phyloP scores from a whole-genome alignment of 2,797 vertebrate genomes.

The Novumbra hubbsi region DNA sequence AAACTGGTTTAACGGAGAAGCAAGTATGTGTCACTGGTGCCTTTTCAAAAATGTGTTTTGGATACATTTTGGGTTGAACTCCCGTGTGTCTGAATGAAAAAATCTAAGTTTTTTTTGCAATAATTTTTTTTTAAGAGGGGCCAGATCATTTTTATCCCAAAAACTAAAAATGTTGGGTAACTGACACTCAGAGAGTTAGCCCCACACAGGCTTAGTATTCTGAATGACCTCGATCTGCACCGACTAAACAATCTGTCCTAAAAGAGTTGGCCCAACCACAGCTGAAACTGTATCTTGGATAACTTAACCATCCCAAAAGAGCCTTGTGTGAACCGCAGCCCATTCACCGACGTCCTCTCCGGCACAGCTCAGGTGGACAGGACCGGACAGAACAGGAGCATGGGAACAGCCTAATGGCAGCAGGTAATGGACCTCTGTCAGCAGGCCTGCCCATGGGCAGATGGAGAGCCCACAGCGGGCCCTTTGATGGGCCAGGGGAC shows the following conservation, averaged over 20 bases:
- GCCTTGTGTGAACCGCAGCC: neutral
- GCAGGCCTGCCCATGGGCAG: conserved; percentile 3
- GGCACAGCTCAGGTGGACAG: conserved; percentile 5
- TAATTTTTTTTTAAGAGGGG: neutral
- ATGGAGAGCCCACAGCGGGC: conserved; percentile 45
- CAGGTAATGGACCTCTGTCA: conserved; percentile 4
- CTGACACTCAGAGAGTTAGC: neutral
- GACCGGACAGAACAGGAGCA: conserved; percentile 3
- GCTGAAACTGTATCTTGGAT: neutral
- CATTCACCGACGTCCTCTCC: neutral
- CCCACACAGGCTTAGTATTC: neutral
- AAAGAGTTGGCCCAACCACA: neutral
- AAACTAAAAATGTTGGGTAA: neutral
- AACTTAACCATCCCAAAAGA: neutral
- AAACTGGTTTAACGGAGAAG: conserved; percentile 5
- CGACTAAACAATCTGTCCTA: neutral
- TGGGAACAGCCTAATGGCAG: conserved; percentile 7
- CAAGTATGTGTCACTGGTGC: neutral
- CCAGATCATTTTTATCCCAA: neutral
- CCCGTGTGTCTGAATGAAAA: conserved; percentile 1
- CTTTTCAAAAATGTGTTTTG: neutral
- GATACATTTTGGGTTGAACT: neutral
- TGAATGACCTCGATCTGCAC: neutral
- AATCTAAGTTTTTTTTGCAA: neutral
- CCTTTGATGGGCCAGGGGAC: conserved; percentile 52